Base-by-base conservation (phyloP, 1,140 invertebrate species). In the Drosophila ohnishii region DNA sequence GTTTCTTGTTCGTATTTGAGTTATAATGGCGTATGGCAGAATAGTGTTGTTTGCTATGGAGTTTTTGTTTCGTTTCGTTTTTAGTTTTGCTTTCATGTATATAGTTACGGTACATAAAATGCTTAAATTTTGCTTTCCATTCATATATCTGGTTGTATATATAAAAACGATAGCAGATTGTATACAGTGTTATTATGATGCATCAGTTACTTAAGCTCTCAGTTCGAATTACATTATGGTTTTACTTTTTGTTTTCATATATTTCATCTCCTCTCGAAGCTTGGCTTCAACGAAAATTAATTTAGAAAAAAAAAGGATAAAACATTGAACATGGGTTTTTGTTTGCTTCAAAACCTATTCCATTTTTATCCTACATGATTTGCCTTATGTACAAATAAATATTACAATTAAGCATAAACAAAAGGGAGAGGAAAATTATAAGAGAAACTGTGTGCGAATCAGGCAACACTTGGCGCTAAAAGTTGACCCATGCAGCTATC, bases 251-350 rank as follows among this genome's bases (percentile, higher is more conserved):
- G 2, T 19, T 2, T 28, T n/a, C n/a, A 5, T 28, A 28, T 40
- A 14, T 44, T 57, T 72, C 9, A 35, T 61, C 66, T 35, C 7
- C 30, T 47, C 50, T 14, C 51, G 70, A 84, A 84, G 81, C 81
- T 85, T 85, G 81, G 81, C 81, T 85, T 84, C 80, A 75, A 75
- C 53, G 28, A 16, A 83, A 79, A 84, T 84, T 67, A 80, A 80
- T 84, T 83, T 83, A 72, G 72, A 79, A 51, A 60, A 51, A 70
- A 63, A n/a, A 42, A 34, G 28, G 32, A 1, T 51, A 19, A 66
- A 53, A 59, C 57, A 60, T 42, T 28, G 55, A 77, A 62, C 57
- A 71, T 66, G 77, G 34, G 59, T 34, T 13, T 28, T 28, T 28
- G 25, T 28, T 0, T 28, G 0, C 25, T 28, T 5, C 25, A 28